phyloP scores from a whole-genome alignment of 2,113 vertebrate genomes.

The Pelusios castaneus region DNA sequence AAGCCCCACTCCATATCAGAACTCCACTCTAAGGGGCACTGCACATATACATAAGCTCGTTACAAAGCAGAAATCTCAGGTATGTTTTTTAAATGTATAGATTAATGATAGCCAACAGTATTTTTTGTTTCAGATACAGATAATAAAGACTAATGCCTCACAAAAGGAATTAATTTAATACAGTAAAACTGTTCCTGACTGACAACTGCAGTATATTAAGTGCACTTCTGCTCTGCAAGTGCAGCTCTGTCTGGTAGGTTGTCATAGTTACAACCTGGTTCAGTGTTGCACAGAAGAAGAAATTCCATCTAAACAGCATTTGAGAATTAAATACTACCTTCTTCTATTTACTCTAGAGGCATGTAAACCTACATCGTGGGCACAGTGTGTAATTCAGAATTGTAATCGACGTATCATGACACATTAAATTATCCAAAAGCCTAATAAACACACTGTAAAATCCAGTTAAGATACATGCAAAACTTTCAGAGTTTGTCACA shows the following conservation, averaged over 20 bases:
- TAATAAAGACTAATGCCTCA: not conserved
- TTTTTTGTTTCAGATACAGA: not conserved
- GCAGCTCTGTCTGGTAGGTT: not conserved
- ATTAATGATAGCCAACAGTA: not conserved
- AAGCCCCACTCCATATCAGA: not conserved
- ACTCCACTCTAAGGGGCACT: rapidly evolving
- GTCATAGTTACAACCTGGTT: slow-evolving; percentile 40
- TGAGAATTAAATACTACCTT: not conserved
- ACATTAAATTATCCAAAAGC: not conserved
- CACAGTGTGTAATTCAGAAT: rapidly evolving
- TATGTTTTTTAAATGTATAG: not conserved
- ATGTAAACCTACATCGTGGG: rapidly evolving
- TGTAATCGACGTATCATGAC: not conserved
- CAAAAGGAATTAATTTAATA: not conserved
- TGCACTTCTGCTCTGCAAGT: not conserved
- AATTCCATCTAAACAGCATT: not conserved
- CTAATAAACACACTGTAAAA: not conserved
- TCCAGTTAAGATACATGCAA: rapidly evolving
- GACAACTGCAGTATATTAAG: not conserved
- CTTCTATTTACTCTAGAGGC: not conserved
- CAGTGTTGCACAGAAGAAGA: not conserved
- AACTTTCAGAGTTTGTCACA: rapidly evolving
- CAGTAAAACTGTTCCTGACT: not conserved
- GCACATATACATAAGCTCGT: not conserved
- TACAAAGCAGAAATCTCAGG: not conserved